Evolutionary conservation across 2,888 invertebrate genomes (phyloP).

Genomic region (Dasypolia templi): DNA sequence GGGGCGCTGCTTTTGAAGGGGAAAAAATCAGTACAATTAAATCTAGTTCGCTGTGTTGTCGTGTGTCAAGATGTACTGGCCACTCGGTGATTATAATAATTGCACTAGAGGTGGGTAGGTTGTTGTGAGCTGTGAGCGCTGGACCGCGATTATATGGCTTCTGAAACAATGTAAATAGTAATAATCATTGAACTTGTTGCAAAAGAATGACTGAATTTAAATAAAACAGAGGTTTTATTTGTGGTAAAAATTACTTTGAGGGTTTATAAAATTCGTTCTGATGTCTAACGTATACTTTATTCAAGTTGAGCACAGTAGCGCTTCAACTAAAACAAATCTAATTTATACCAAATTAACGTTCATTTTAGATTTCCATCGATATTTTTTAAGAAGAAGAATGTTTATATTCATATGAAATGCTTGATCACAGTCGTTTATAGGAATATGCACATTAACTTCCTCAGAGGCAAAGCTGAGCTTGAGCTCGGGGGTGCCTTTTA

Average conservation of each 20-base stretch:
- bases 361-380: not conserved
- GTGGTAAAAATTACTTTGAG: not conserved
- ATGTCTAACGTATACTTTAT: not conserved
- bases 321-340: not conserved
- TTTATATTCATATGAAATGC: not conserved
- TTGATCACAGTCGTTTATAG: not conserved
- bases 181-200: not conserved
- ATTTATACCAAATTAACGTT: not conserved
- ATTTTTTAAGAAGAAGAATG: not conserved
- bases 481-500: not conserved
- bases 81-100: constrained; percentile 61
- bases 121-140: constrained; percentile 43
- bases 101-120: constrained; percentile 77
- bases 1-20: not conserved
- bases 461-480: not conserved
- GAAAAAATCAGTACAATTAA: not conserved
- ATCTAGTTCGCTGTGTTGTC: not conserved
- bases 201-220: not conserved
- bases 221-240: not conserved
- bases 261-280: not conserved
- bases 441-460: not conserved
- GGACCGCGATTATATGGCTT: constrained; percentile 58
- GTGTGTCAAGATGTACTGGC: constrained; percentile 24
- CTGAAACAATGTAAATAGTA: constrained; percentile 67
- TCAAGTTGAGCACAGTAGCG: not conserved